phyloP scores from a whole-genome alignment of 2,113 vertebrate genomes.

The Pterocles orientalis region DNA sequence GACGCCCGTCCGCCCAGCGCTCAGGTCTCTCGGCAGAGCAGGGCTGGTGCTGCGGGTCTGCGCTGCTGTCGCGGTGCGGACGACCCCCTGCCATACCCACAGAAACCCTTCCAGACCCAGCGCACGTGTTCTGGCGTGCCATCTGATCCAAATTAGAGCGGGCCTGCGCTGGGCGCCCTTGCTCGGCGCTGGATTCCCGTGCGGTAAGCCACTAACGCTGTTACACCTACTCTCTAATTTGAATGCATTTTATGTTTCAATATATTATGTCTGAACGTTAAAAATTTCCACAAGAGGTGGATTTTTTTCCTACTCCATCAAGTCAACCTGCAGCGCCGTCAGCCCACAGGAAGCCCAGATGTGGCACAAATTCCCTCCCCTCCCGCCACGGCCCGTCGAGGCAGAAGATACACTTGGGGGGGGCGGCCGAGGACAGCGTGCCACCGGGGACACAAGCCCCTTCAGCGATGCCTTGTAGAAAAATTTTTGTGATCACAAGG shows the following conservation, averaged over 20 bases:
- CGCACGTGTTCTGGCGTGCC: not conserved
- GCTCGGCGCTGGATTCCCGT: constrained; percentile 50
- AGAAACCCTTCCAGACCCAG: not conserved
- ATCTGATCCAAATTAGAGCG: constrained; percentile 57
- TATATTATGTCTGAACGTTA: constrained; percentile 25
- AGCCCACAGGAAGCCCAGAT: not conserved
- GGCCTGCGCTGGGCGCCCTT: not conserved
- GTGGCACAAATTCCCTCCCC: not conserved
- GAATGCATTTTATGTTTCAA: constrained; percentile 51
- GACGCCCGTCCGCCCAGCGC: not conserved
- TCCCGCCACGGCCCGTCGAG: not conserved
- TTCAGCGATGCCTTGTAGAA: not conserved
- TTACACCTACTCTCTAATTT: constrained; percentile 56
- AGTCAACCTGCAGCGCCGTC: not conserved
- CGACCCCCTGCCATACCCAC: not conserved
- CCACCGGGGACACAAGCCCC: not conserved
- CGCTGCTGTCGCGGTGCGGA: not conserved
- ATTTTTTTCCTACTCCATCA: not conserved
- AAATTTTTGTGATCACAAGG: not conserved
- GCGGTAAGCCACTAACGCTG: constrained; percentile 35
- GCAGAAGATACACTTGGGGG: not conserved
- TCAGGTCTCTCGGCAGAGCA: not conserved
- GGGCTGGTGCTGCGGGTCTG: not conserved
- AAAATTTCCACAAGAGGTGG: not conserved
- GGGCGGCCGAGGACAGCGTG: not conserved